Base-by-base conservation (phyloP, 64 coral and sea anemone genomes). In the Pocillopora verrucosa region DNA sequence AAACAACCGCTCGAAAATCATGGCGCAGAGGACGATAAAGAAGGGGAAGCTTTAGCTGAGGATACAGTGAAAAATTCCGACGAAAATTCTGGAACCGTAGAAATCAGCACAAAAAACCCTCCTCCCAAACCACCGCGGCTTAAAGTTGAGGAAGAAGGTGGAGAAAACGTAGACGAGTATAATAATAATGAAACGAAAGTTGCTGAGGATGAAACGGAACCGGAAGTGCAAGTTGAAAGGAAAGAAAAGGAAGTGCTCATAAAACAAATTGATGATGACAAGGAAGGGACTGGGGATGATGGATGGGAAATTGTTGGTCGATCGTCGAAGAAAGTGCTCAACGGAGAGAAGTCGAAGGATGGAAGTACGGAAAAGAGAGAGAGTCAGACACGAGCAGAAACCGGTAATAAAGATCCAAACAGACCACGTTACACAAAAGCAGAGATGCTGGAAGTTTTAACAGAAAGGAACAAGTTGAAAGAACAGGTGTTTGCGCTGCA, bases 391-490 rank as follows among this genome's bases (percentile, higher is more conserved):
- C 16, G 16, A 13, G 74, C 38, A 35, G 73, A 63, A 11, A 58
- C 34, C 45, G 74, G 83, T 2, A 92, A 59, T 9, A 60, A 90
- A 63, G 97, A 99, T 86, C 97, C 97, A 10, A 99, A 99, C 84
- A 89, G 97, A 76, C 97, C 97, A 7, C 73, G 97, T 57, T 99
- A 94, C 59, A 99, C 97, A 9, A 91, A 89, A 77, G 91, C 94
- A 87, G 97, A 99, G 79, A 82, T 99, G 58, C 88, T 95, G 59
- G 90, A 91, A 90, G 83, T 99, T 80, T 80, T 99, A 58, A 88
- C 74, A 51, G 97, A 99, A 86, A 87, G 97, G 74, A 99, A 99
- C 65, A 82, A 99, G 45, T 80, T 99, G 1, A 99, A 99, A 79
- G 97, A 99, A 60, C 64, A 93, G 87, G 91, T 95, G 16, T 88